Evolutionary conservation across 1,140 invertebrate species (phyloP), one percentile per base, ranked within the genome.

Genomic region (Thaumetopoea pityocampa): DNA sequence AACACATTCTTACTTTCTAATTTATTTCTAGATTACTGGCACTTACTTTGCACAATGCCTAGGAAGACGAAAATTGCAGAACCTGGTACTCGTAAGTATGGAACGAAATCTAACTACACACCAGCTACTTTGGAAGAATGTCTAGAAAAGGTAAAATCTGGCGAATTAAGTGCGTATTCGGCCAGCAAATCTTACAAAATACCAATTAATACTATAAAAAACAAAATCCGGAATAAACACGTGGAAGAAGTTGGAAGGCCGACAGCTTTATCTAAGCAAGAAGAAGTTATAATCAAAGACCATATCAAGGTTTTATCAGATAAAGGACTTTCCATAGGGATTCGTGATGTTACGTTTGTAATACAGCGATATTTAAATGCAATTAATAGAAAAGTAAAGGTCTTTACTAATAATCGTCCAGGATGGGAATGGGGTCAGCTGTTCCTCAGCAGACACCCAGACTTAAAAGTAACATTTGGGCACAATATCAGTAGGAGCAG

Each of bases 201-300:
- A 30, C 46, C 46, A 1, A 36, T 20, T 19, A 34, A 16, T 7
- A 43, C 41, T 5, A 24, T 43, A 7, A 38, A 43, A 19, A 8
- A 30, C 7, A 44, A 46, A 45, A n/a, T 46, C 2, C 41, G 37
- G 37, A 46, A 37, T 29, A 45, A 46, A 45, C 49, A 50, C 33
- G 43, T 20, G 10, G 40, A 50, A 37, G 10, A 38, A 9, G 40
- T 51, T 3, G 40, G 47, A 11, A 15, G 24, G 11, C 47, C 40
- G 17, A 37, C 26, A 22, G 22, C 17, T 8, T 37, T 50, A 34
- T 24, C 18, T 4, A 43, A 22, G 22, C 30, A 34, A n/a, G 38
- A 50, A 27, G 38, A 50, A 20, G 37, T 19, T 18, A 38, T 29
- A 26, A 42, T 43, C 29, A 38, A 16, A 30, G 38, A 34, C n/a